These are phyloP conservation scores for Craniophora ligustri DNA, from an alignment of 2,888 invertebrate species.

Conservation along the genomic window DNA sequence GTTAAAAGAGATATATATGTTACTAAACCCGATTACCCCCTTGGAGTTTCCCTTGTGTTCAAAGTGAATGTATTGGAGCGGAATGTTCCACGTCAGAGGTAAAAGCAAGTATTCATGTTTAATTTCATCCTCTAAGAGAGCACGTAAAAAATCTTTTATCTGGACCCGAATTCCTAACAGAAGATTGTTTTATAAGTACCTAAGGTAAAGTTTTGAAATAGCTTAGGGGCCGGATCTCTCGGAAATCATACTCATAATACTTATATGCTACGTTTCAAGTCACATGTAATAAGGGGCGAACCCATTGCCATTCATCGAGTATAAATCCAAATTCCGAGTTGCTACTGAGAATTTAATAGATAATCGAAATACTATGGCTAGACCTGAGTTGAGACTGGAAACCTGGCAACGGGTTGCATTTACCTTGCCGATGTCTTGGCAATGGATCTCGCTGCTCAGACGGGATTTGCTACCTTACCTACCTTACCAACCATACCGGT, in stretches of 20 bases:
- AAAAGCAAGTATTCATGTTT: slow-evolving; percentile 87
- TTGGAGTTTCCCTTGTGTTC: slow-evolving; percentile 80
- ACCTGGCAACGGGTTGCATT: too few species aligned
- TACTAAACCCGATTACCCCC: slow-evolving; percentile 78
- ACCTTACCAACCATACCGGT: too few species aligned
- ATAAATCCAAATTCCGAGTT: too few species aligned
- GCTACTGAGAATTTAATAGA: too few species aligned
- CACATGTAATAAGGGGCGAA: too few species aligned
- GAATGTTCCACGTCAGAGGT: slow-evolving; percentile 86
- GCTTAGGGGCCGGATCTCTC: slow-evolving; percentile 11
- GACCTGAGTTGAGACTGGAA: too few species aligned
- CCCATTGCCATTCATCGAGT: too few species aligned
- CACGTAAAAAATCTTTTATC: slow-evolving; percentile 79
- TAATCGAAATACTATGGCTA: too few species aligned
- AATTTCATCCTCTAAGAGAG: slow-evolving; percentile 80
- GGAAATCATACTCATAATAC: not conserved
- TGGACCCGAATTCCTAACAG: slow-evolving; percentile 77
- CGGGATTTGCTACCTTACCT: too few species aligned
- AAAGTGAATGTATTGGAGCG: slow-evolving; percentile 84
- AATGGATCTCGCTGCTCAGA: too few species aligned
- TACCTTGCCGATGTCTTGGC: too few species aligned
- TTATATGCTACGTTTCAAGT: not conserved
- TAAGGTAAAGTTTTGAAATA: slow-evolving; percentile 23
- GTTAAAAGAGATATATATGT: slow-evolving; percentile 70
- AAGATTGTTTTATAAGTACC: slow-evolving; percentile 55